Conservation (phyloP, 2,888 invertebrate genomes). For the Watsonalla cultraria region DNA sequence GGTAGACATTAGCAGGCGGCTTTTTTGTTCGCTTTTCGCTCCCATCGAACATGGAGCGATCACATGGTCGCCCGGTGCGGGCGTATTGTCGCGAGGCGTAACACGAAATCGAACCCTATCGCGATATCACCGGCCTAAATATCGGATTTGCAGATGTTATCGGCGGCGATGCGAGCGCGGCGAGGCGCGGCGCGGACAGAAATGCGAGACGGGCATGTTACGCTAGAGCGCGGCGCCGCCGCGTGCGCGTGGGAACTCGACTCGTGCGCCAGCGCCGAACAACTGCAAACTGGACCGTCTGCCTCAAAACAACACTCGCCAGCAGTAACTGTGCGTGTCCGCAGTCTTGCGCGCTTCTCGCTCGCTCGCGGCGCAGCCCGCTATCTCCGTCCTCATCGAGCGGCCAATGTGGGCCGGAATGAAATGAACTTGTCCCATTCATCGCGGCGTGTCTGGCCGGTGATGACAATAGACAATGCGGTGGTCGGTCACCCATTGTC, state of each 20-base stretch:
- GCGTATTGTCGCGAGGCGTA: constrained; percentile 38
- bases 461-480: constrained; percentile 64
- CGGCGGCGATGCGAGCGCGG: constrained; percentile 36
- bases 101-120: constrained; percentile 59
- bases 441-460: constrained; percentile 49
- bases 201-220: constrained; percentile 61
- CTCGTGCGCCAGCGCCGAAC: constrained; percentile 61
- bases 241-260: constrained; percentile 35
- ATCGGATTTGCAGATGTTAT: constrained; percentile 72
- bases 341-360: constrained; percentile 35
- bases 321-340: constrained; percentile 66
- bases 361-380: constrained; percentile 21
- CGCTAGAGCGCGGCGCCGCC: constrained; percentile 26
- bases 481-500: constrained; percentile 57
- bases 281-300: constrained; percentile 58
- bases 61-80: constrained; percentile 58
- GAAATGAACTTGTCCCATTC: constrained; percentile 69
- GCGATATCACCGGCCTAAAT: constrained; percentile 61
- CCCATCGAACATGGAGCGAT: constrained; percentile 56
- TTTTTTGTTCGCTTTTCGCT: constrained; percentile 60
- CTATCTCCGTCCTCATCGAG: constrained; percentile 35
- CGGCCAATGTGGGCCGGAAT: constrained; percentile 46
- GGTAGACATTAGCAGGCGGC: constrained; percentile 66
- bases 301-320: constrained; percentile 65
- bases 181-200: constrained; percentile 54